A percentile compares a stretch with the other conserved stretches of the same genome.
These are phyloP conservation scores for Elegia similella DNA, from an alignment of 2,888 invertebrate species.

Conservation along the genomic window DNA sequence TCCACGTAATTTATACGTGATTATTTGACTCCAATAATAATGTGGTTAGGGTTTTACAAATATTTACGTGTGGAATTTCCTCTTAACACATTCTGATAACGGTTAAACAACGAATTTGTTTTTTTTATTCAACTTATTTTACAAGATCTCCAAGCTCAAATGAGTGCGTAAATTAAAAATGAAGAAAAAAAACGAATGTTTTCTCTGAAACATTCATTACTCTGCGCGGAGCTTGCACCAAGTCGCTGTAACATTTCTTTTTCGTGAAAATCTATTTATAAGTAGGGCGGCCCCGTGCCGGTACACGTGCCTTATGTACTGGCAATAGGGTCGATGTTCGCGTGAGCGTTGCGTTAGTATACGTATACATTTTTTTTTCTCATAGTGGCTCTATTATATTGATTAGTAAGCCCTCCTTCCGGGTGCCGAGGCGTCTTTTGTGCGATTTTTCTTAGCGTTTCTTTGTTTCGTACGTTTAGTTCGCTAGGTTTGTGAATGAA, in stretches of 20 bases:
- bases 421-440: slow-evolving; percentile 62
- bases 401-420: slow-evolving; percentile 76
- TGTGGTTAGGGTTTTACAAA: background rate
- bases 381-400: slow-evolving; percentile 81
- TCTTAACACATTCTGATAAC: background rate
- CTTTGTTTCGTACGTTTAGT: slow-evolving; percentile 42
- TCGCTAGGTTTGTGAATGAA: slow-evolving; percentile 38
- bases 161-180: background rate
- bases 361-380: slow-evolving; percentile 72
- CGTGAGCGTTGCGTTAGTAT: slow-evolving; percentile 39
- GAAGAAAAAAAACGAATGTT: slow-evolving; percentile 2
- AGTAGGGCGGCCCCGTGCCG: slow-evolving; percentile 72
- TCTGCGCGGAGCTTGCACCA: slow-evolving; percentile 73
- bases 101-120: background rate
- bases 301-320: slow-evolving; percentile 32
- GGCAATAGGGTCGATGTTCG: slow-evolving; percentile 38
- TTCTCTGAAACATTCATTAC: slow-evolving; percentile 44
- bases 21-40: slow-evolving; percentile 7
- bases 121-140: background rate
- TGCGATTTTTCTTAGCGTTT: slow-evolving; percentile 61
- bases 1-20: slow-evolving; percentile 12
- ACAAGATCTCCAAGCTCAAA: background rate
- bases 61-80: background rate
- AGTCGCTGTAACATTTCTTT: slow-evolving; percentile 82
- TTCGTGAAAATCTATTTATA: slow-evolving; percentile 82